These are phyloP conservation scores for Macrotis lagotis DNA, from an alignment of 2,113 vertebrate genomes.

Conservation along the genomic window DNA sequence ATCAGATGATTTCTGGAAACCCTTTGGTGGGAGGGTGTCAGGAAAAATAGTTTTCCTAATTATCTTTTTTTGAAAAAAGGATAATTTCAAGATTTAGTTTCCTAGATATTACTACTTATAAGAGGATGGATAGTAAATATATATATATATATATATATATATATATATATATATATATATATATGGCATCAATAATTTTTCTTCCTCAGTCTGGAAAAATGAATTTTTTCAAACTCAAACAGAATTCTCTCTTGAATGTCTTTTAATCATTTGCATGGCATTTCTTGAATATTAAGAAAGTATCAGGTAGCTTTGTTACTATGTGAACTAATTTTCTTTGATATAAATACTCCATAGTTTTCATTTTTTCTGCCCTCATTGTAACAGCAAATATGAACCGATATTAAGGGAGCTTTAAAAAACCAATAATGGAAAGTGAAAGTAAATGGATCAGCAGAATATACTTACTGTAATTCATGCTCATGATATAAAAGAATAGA, in stretches of 20 bases:
- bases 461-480: not conserved
- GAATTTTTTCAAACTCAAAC: accelerated
- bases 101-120: not conserved
- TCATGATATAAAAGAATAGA: not conserved
- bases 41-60: not conserved
- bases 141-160: too few species aligned
- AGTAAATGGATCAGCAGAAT: not conserved
- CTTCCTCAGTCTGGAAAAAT: not conserved
- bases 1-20: not conserved
- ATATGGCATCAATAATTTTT: accelerated
- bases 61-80: not conserved
- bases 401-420: not conserved
- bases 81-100: not conserved
- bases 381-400: not conserved
- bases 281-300: not conserved
- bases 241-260: not conserved
- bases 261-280: not conserved
- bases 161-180: too few species aligned
- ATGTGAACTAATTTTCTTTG: not conserved
- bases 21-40: not conserved
- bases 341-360: not conserved
- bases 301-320: not conserved
- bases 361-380: not conserved
- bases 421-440: not conserved
- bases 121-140: too few species aligned